Evolutionary conservation across 2,888 invertebrate genomes (phyloP).

Genomic region (Andrena bicolor): DNA sequence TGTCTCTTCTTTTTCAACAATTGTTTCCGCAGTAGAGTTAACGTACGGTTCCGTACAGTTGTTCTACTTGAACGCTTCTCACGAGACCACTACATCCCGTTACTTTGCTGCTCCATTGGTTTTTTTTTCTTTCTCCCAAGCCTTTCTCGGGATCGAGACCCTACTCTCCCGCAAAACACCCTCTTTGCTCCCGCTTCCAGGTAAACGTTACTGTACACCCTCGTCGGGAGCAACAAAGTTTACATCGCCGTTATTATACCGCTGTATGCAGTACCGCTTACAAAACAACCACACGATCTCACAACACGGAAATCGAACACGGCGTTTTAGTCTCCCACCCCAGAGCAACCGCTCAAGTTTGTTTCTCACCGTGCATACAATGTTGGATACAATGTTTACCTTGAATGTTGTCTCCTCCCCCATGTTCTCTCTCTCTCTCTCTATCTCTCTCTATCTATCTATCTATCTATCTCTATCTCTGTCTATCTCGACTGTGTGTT

Average conservation of each 20-base stretch:
- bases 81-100: conserved; percentile 32
- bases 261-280: conserved; percentile 66
- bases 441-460: too few species aligned
- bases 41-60: conserved; percentile 35
- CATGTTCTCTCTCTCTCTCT: conserved; percentile 32
- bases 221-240: conserved; percentile 39
- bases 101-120: conserved; percentile 30
- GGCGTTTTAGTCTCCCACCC: conserved; percentile 34
- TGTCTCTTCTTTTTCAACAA: conserved; percentile 3
- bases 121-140: conserved; percentile 32
- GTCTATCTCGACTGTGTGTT: conserved; percentile 20
- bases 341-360: conserved; percentile 56
- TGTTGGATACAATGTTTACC: conserved; percentile 54
- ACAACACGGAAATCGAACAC: conserved; percentile 52
- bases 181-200: conserved; percentile 65
- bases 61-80: conserved; percentile 50
- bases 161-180: neutral
- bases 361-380: conserved; percentile 51
- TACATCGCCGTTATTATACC: conserved; percentile 41
- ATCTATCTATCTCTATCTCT: too few species aligned
- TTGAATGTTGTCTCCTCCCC: conserved; percentile 67
- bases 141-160: conserved; percentile 35
- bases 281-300: conserved; percentile 68
- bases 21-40: conserved; percentile 1
- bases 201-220: conserved; percentile 64